Percentiles rank a stretch among this genome's conserved stretches.
phyloP scores from a whole-genome alignment of 2,888 invertebrate genomes.

The Nomada flava region DNA sequence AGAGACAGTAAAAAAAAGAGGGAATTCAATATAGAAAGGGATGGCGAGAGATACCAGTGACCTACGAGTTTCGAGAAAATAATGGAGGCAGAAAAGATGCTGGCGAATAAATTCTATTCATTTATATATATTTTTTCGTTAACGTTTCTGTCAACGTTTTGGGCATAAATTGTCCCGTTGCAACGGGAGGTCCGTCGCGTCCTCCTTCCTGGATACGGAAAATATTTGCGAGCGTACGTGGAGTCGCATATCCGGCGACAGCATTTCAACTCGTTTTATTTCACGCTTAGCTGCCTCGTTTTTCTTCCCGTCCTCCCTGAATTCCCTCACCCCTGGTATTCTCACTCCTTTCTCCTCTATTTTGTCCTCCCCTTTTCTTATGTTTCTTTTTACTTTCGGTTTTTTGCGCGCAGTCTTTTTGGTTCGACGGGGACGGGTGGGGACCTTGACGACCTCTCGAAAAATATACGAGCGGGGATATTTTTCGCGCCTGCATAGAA shows the following conservation, averaged over 20 bases:
- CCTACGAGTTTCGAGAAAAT: slow-evolving; percentile 47
- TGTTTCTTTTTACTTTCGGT: neutral
- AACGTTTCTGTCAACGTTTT: slow-evolving; percentile 32
- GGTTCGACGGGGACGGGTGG: neutral
- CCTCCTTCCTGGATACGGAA: slow-evolving; percentile 48
- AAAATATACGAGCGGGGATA: slow-evolving; percentile 48
- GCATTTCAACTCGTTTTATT: slow-evolving; percentile 38
- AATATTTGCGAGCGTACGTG: slow-evolving; percentile 54
- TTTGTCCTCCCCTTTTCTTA: neutral
- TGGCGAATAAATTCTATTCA: slow-evolving; percentile 58
- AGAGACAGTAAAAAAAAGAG: neutral
- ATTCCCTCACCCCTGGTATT: neutral
- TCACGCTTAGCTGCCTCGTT: slow-evolving; percentile 14
- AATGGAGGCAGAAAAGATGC: slow-evolving; percentile 14
- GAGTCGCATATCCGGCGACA: slow-evolving; percentile 41
- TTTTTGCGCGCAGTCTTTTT: slow-evolving; percentile 7
- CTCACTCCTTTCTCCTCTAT: neutral
- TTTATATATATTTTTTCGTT: neutral
- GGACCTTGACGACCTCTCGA: slow-evolving; percentile 8
- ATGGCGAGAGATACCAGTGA: slow-evolving; percentile 6
- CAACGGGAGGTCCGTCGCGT: slow-evolving; percentile 61
- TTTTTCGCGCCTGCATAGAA: slow-evolving; percentile 11
- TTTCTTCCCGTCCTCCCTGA: neutral
- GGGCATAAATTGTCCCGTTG: slow-evolving; percentile 63
- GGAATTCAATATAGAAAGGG: no score